phyloP scores from a whole-genome alignment of 2,113 vertebrate genomes.

The Syngnathoides biaculeatus region DNA sequence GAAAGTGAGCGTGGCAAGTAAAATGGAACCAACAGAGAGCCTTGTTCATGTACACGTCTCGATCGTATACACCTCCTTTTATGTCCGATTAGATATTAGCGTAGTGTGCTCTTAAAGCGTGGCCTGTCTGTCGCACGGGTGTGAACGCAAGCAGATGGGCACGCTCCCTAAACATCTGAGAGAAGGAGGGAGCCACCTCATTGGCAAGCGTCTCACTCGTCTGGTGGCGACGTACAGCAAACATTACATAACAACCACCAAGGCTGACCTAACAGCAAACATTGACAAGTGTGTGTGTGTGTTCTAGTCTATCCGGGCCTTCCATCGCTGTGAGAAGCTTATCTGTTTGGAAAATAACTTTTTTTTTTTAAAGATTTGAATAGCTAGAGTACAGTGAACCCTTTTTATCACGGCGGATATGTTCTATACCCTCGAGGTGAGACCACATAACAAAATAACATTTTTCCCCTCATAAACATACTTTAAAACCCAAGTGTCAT shows the following conservation, averaged over 20 bases:
- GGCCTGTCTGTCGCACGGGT: neutral
- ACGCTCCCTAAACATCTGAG: neutral
- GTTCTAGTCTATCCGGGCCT: neutral
- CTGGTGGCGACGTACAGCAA: constrained; percentile 42
- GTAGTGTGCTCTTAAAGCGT: neutral
- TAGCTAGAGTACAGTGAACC: too few species aligned
- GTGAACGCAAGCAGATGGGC: neutral
- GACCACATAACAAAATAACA: too few species aligned
- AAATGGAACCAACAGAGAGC: constrained; percentile 10
- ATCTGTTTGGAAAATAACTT: neutral
- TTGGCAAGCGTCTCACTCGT: constrained; percentile 44
- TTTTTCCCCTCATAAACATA: too few species aligned
- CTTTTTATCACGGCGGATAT: too few species aligned
- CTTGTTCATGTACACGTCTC: constrained; percentile 4
- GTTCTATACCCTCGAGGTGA: too few species aligned
- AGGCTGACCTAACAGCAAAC: constrained; percentile 27
- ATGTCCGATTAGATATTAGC: too few species aligned
- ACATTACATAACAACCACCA: constrained; percentile 61
- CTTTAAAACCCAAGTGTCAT: too few species aligned
- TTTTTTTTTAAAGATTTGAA: too few species aligned
- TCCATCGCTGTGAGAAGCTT: neutral
- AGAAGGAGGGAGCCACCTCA: constrained; percentile 23
- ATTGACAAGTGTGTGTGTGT: constrained; percentile 3
- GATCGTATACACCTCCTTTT: neutral
- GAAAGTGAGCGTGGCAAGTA: constrained; percentile 29